Evolutionary conservation across 2,797 vertebrate species (phyloP), one percentile per base, ranked within the genome.

Genomic region (Gymnothorax reevesii): DNA sequence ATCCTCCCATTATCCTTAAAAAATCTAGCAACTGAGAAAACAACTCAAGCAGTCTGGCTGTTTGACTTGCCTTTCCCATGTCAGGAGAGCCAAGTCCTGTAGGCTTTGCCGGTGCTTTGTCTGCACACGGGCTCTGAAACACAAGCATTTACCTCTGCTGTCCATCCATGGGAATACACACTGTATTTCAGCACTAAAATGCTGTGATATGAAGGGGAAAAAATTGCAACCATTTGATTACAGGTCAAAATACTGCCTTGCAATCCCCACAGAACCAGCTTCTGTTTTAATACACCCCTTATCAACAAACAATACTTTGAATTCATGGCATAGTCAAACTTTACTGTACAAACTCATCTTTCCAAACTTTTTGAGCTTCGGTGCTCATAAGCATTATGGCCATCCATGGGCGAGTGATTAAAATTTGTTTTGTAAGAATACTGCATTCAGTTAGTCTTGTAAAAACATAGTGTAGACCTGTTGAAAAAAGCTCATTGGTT

Each of bases 1-100:
- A 42, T 42, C 75, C 42, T 49, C 17, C 17, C 49, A 49, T 20
- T 20, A 13, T 75, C 33, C 49, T 79, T 9, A 79, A 79, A 42
- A 54, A 79, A 79, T 54, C 49, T 79, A 49, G 75, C 75, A 79
- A 79, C 75, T 8, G 15, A 54, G 54, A 17, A 20, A 79, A 9
- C 75, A 79, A 79, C 84, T 57, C 22, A 17, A 82, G 79, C 87
- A 91, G 91, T 90, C 91, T 90, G 88, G 17, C 49, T 79, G 75
- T 79, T 79, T 22, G 42, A 42, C 42, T 22, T 22, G 20, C 75
- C 49, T 79, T 79, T 52, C 75, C 75, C 75, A 79, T 4, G 5
- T 52, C 10, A 17, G 17, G 33, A 9, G 54, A 4, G 17, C 49
- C 0, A 79, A 0, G 17, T 42, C 54, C 75, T 10, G 49, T 20